Percentiles rank a stretch among this genome's conserved stretches.
Evolutionary conservation across 2,888 invertebrate species (phyloP).

Genomic region (Pheosia gnoma): DNA sequence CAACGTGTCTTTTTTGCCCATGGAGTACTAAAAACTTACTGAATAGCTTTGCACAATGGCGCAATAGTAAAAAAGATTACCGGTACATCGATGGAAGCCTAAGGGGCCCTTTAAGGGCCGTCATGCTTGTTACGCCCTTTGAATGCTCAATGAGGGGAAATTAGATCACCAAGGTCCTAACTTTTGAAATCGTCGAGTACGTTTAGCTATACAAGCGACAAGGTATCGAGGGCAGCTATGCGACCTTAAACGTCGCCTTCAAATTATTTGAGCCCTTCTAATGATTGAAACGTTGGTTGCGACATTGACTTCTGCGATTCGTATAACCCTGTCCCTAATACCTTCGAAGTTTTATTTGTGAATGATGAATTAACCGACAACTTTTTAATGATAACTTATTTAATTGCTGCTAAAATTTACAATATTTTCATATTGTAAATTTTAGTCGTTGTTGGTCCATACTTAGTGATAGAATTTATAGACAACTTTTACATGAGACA

Average conservation of each 20-base stretch:
- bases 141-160: slow-evolving; percentile 82
- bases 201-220: slow-evolving; percentile 59
- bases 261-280: slow-evolving; percentile 78
- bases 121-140: slow-evolving; percentile 73
- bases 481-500: too few relatives aligned
- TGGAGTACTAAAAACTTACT: slow-evolving; percentile 9
- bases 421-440: too few relatives aligned
- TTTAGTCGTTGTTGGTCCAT: too few relatives aligned
- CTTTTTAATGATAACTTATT: neutral
- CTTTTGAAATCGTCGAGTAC: slow-evolving; percentile 79
- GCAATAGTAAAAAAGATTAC: slow-evolving; percentile 33
- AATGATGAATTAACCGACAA: neutral
- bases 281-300: slow-evolving; percentile 69
- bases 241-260: slow-evolving; percentile 78
- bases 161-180: slow-evolving; percentile 78
- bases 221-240: slow-evolving; percentile 67
- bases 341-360: neutral
- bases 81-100: slow-evolving; percentile 50
- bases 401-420: too few relatives aligned
- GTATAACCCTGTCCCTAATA: slow-evolving; percentile 64
- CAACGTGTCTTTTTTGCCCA: neutral
- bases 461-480: too few relatives aligned
- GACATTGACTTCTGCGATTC: slow-evolving; percentile 74
- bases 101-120: slow-evolving; percentile 74
- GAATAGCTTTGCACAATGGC: slow-evolving; percentile 17